phyloP scores from a whole-genome alignment of 2,797 vertebrate genomes.

The Bucorvus abyssinicus region DNA sequence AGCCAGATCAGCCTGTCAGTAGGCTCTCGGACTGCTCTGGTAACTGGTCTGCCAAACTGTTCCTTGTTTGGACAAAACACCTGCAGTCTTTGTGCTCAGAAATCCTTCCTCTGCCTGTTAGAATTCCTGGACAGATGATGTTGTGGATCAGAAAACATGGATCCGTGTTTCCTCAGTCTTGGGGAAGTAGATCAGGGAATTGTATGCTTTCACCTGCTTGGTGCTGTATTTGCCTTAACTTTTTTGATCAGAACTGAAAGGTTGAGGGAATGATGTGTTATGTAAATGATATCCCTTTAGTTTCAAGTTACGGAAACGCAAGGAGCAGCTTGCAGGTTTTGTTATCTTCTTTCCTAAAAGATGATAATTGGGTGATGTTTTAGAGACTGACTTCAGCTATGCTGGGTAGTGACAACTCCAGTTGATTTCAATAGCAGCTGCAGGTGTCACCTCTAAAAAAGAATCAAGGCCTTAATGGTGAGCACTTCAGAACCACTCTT shows the following conservation, averaged over 20 bases:
- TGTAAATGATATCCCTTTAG: background rate
- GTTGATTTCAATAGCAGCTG: slow-evolving; percentile 61
- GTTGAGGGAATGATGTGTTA: background rate
- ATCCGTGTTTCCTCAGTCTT: background rate
- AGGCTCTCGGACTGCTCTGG: background rate
- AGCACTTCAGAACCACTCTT: slow-evolving; percentile 55
- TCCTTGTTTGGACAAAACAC: background rate
- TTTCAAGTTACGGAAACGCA: background rate
- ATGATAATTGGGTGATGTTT: background rate
- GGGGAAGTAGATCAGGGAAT: background rate
- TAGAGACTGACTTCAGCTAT: background rate
- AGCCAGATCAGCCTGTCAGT: background rate
- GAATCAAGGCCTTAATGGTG: slow-evolving; percentile 48
- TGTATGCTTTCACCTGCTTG: background rate
- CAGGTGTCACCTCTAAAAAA: slow-evolving; percentile 68
- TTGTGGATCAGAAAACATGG: background rate
- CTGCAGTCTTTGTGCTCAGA: background rate
- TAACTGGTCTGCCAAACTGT: background rate
- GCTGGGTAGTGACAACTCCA: slow-evolving; percentile 18
- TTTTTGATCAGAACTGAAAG: background rate
- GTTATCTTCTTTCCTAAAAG: background rate
- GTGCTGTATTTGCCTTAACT: background rate
- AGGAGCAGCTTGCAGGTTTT: background rate
- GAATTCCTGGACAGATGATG: background rate
- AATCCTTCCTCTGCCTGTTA: background rate